phyloP scores from a whole-genome alignment of 2,113 vertebrate genomes.

The Cricetomys ansorgei region DNA sequence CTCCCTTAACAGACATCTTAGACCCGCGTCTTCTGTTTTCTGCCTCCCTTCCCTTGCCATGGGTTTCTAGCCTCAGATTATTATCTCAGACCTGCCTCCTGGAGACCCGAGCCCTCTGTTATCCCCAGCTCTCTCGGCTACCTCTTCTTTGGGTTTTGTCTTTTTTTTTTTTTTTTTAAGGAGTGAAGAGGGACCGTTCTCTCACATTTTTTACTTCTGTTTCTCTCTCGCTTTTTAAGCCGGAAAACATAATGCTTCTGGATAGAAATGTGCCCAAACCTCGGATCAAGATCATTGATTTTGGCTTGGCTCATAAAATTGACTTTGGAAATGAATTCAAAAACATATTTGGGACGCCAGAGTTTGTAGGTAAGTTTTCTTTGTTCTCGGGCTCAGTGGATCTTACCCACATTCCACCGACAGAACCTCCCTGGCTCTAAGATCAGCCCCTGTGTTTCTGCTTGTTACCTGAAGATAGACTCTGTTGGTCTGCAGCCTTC shows the following conservation, averaged over 20 bases:
- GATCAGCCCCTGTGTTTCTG: not conserved
- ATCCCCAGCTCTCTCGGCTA: not conserved
- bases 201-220: not conserved
- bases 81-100: not conserved
- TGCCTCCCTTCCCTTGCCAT: not conserved
- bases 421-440: not conserved
- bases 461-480: not conserved
- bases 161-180: not conserved
- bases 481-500: not conserved
- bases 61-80: not conserved
- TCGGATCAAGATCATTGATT: constrained; percentile 99
- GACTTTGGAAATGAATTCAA: constrained; percentile 99
- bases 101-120: not conserved
- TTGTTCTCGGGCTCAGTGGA: constrained; percentile 31
- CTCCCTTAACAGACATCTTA: not conserved
- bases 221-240: constrained; percentile 85
- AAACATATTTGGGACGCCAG: constrained; percentile 98
- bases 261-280: constrained; percentile 95
- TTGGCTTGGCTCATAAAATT: constrained; percentile 98
- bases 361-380: constrained; percentile 95
- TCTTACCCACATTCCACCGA: not conserved
- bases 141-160: not conserved
- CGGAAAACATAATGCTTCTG: constrained; percentile 99
- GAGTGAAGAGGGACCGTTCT: not conserved
- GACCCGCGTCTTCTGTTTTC: not conserved